Evolutionary conservation across 2,113 vertebrate genomes (phyloP).

Genomic region (Zingel zingel): DNA sequence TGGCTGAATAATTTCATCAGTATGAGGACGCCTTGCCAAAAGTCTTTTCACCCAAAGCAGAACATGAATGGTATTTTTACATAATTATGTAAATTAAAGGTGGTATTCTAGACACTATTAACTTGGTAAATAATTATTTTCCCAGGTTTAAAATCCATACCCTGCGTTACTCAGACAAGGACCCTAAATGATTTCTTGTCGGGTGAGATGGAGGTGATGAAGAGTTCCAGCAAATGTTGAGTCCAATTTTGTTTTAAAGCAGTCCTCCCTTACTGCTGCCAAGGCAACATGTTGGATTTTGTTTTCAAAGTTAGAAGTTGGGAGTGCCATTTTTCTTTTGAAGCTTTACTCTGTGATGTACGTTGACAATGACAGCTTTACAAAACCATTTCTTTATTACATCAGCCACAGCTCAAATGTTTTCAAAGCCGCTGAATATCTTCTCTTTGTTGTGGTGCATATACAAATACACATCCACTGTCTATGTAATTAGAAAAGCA

Average conservation of each 20-base stretch:
- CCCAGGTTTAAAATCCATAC: too few relatives aligned
- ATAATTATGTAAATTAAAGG: too few relatives aligned
- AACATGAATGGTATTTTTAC: too few relatives aligned
- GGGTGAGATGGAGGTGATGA: background rate
- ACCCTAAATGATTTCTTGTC: background rate
- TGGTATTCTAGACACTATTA: too few relatives aligned
- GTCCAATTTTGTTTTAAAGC: background rate
- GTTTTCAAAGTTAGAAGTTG: too few relatives aligned
- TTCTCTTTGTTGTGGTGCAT: background rate
- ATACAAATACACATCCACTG: background rate
- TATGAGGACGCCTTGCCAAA: conserved; percentile 8
- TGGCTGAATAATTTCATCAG: conserved; percentile 5
- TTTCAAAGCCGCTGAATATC: too few relatives aligned
- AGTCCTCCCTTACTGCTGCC: background rate
- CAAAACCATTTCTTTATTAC: background rate
- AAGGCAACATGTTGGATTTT: too few relatives aligned
- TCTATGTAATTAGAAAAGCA: background rate
- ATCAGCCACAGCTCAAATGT: too few relatives aligned
- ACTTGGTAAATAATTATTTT: too few relatives aligned
- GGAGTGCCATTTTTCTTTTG: background rate
- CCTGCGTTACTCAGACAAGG: background rate
- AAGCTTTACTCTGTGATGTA: background rate
- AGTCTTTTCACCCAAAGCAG: background rate
- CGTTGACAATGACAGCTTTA: background rate
- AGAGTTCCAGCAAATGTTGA: too few relatives aligned